These are phyloP conservation scores for Tetramorium bicarinatum DNA, from an alignment of 2,888 invertebrate species.

Conservation along the genomic window DNA sequence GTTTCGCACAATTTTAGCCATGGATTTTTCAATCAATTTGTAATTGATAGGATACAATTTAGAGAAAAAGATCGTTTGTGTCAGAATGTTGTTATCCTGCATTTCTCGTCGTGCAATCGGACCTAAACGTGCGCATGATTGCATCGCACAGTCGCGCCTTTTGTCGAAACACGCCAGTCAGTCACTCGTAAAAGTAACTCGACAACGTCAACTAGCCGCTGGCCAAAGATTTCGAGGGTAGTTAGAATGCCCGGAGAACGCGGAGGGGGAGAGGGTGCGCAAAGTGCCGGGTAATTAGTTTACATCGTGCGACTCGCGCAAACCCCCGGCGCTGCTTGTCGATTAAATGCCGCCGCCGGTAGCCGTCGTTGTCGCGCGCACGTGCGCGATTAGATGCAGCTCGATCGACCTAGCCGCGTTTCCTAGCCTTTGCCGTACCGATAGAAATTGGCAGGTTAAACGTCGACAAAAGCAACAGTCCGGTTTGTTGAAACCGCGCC, in stretches of 20 bases:
- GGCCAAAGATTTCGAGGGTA: constrained; percentile 76
- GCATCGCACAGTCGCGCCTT: constrained; percentile 45
- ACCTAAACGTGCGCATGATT: constrained; percentile 69
- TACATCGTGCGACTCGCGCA: constrained; percentile 77
- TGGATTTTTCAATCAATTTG: not conserved
- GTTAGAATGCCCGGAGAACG: constrained; percentile 63
- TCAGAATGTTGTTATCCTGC: not conserved
- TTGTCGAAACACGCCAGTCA: constrained; percentile 71
- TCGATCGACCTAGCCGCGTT: constrained; percentile 61
- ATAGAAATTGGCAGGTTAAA: constrained; percentile 68
- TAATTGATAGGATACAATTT: not conserved
- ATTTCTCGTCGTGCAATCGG: not conserved
- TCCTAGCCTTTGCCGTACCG: constrained; percentile 64
- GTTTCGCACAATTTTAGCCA: not conserved
- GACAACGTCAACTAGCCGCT: constrained; percentile 48
- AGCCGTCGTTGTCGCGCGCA: constrained; percentile 53
- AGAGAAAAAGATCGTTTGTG: not conserved
- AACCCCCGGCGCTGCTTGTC: constrained; percentile 69
- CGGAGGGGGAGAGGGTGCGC: constrained; percentile 64
- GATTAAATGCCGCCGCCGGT: constrained; percentile 69
- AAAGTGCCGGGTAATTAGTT: constrained; percentile 81
- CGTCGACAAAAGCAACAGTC: constrained; percentile 45
- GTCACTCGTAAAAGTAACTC: constrained; percentile 60
- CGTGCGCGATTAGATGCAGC: constrained; percentile 62
- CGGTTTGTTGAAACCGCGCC: constrained; percentile 4